These are phyloP conservation scores for Lasiommata megera DNA, from an alignment of 2,888 invertebrate species.

Conservation along the genomic window DNA sequence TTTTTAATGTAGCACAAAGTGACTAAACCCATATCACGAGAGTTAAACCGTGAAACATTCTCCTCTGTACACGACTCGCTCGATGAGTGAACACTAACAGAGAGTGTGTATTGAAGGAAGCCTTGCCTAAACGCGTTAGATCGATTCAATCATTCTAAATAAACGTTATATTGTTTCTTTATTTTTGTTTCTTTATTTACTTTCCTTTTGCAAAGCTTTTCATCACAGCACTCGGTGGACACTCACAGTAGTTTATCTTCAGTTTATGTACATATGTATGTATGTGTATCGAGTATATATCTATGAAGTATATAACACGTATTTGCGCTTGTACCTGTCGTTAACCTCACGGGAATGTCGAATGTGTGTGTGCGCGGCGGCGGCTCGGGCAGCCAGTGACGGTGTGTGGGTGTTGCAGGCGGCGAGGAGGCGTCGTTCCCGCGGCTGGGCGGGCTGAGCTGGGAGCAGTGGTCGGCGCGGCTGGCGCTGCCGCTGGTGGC, in stretches of 20 bases:
- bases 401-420: slow-evolving; percentile 57
- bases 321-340: slow-evolving; percentile 62
- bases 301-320: slow-evolving; percentile 55
- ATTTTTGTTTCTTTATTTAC: slow-evolving; percentile 67
- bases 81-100: slow-evolving; percentile 23
- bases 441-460: slow-evolving; percentile 84
- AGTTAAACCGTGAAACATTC: slow-evolving; percentile 16
- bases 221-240: slow-evolving; percentile 79
- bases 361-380: slow-evolving; percentile 45
- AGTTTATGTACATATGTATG: slow-evolving; percentile 43
- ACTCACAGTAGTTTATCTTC: slow-evolving; percentile 70
- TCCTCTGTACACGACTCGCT: slow-evolving; percentile 33
- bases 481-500: slow-evolving; percentile 86
- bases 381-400: slow-evolving; percentile 38
- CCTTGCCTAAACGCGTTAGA: slow-evolving; percentile 17
- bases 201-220: slow-evolving; percentile 74
- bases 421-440: slow-evolving; percentile 80
- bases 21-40: slow-evolving; percentile 49
- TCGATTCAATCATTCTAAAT: slow-evolving; percentile 41
- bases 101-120: slow-evolving; percentile 20
- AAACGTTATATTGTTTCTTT: slow-evolving; percentile 66
- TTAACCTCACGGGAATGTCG: slow-evolving; percentile 69
- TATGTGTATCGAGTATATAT: slow-evolving; percentile 37
- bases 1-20: slow-evolving; percentile 52
- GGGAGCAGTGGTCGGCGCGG: slow-evolving; percentile 89